Base-by-base conservation (phyloP, 1,140 invertebrate genomes). In the Hylyphantes graminicola region DNA sequence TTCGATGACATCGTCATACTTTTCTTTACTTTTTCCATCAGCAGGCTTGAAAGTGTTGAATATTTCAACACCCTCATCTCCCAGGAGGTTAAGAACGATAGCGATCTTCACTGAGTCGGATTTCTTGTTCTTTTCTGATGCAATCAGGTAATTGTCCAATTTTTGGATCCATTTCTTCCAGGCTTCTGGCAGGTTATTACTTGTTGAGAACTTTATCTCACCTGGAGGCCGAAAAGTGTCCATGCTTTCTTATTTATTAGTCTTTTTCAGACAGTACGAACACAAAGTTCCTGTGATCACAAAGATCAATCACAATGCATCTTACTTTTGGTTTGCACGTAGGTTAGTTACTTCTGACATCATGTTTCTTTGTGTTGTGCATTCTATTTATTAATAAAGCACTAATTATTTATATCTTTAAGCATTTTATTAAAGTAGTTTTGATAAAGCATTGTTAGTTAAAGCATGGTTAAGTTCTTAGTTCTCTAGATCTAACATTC, bases 11-110 rank as follows among this genome's bases (percentile, higher is more conserved):
- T 35, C 19, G 11, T 70, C 19, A 19, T 10, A 81, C n/a, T 70
- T 81, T 59, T 7, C 51, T 53, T 8, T 19, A 11, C 61, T 7
- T 21, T 81, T n/a, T 11, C 9, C 63, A 21, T 15, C n/a, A 17
- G 19, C 53, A 51, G 21, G 54, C n/a, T 81, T 70, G 19, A 81
- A 81, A 3, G 0, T 55, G 19, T 54, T 81, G 11, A 10, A 81
- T 13, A 70, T 61, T 81, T 53, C n/a, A 9, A 81, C 53, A 15
- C 65, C 78, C 17, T 55, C 78, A 57, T 81, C 17, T 9, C 50
- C 78, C 19, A 73, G 12, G 9, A 73, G 50, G 21, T 70, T 72
- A 0, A 53, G 9, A 0, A 81, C 3, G 7, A 72, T 70, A 11
- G 64, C 64, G 7, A 53, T 61, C 70, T 72, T 70, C 9, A 9